Conservation (phyloP, 2,113 vertebrate genomes). For the Notarius quadriscutis region DNA sequence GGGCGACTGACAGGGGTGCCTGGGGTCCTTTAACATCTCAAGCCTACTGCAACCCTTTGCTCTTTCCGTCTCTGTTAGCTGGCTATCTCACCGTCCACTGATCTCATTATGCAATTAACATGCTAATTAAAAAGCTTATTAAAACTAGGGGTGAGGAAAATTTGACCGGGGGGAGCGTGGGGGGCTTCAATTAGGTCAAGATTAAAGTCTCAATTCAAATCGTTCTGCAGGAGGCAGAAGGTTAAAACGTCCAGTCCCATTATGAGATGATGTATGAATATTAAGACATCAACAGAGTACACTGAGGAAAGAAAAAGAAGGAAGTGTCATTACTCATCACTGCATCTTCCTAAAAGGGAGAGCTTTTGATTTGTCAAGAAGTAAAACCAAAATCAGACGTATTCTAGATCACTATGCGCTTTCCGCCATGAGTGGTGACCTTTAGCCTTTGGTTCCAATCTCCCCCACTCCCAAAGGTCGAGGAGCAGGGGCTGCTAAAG, state of each 20-base stretch:
- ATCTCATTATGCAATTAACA: conserved; percentile 79
- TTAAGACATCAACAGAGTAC: conserved; percentile 28
- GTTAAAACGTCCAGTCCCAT: conserved; percentile 14
- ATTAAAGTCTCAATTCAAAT: conserved; percentile 48
- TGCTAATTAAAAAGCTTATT: conserved; percentile 82
- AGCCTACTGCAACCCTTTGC: conserved; percentile 9
- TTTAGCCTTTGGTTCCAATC: conserved; percentile 8
- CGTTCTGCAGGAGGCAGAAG: background rate
- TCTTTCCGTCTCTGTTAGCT: conserved; percentile 55
- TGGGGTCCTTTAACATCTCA: conserved; percentile 29
- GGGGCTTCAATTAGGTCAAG: conserved; percentile 77
- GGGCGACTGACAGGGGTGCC: conserved; percentile 28
- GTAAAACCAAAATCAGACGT: background rate
- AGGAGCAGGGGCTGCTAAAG: background rate
- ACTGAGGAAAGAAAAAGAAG: background rate
- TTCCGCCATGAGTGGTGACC: background rate
- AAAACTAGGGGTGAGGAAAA: conserved; percentile 72
- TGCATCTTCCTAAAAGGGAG: background rate
- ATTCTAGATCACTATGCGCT: background rate
- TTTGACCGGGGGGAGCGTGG: conserved; percentile 68
- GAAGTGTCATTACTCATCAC: conserved; percentile 3
- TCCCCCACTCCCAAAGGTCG: background rate
- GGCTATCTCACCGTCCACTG: conserved; percentile 67
- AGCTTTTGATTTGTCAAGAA: background rate
- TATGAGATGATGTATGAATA: conserved; percentile 34